Base-by-base conservation (phyloP, 2,888 invertebrate species). In the Platycnemis pennipes region DNA sequence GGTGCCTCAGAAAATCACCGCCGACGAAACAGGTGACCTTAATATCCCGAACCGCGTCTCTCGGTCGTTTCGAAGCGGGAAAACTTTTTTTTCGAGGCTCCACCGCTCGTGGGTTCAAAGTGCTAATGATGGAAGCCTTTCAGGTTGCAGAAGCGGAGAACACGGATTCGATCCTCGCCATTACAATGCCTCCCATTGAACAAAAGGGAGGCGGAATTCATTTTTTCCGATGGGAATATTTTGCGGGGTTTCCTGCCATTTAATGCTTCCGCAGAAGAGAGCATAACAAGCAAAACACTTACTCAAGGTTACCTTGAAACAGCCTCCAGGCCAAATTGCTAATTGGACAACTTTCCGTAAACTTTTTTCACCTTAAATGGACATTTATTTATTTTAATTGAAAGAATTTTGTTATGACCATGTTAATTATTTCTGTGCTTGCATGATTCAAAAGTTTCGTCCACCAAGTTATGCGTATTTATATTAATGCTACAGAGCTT, bases 41-140 rank as follows among this genome's bases (percentile, higher is more conserved):
- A 37, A 37, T 77, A 37, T 37, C 37, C 77, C 16, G 31, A 31
- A 37, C 37, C 37, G 22, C 77, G 0, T 2, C 31, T 37, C n/a
- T n/a, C n/a, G 13, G 77, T 77, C 37, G 13, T 37, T 77, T 37
- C n/a, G 77, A 11, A 77, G 31, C 37, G 7, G 37, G 77, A 37
- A 37, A 77, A 11, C 37, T 77, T 77, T 31, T 77, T 77, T 77
- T 13, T 1, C 37, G n/a, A 13, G 13, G 77, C 37, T 31, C 13
- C 26, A 37, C 77, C 77, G 13, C 19, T 63, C 26, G 3, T 26
- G 77, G 37, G 37, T 37, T 77, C 77, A 77, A 77, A 11, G 37
- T 37, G 77, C 77, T 77, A 77, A 77, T 77, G 77, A 77, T 77
- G 77, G 77, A 77, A 77, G 13, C 77, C 77, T 77, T 77, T 37